Conservation (phyloP, 2,888 invertebrate genomes). For the Oegoconia quadripuncta region DNA sequence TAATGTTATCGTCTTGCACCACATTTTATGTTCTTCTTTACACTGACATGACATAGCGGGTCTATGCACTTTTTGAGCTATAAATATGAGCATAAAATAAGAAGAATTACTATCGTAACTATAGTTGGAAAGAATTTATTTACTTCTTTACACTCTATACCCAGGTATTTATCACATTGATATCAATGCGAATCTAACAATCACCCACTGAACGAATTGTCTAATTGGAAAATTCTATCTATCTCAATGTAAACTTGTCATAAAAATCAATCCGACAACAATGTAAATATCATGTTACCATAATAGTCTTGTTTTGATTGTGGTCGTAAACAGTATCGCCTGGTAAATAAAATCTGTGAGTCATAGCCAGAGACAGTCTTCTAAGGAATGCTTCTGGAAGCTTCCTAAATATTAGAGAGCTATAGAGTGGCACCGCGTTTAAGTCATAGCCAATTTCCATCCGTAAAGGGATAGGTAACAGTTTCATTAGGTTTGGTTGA, state of each 20-base stretch:
- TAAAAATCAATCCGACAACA: slow-evolving; percentile 2
- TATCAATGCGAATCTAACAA: too few species aligned
- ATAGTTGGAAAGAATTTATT: too few species aligned
- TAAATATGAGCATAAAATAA: too few species aligned
- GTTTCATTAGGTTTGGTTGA: slow-evolving; percentile 55
- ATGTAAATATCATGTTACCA: slow-evolving; percentile 51
- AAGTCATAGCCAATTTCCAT: slow-evolving; percentile 76
- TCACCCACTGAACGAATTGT: too few species aligned
- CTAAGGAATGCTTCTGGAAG: slow-evolving; percentile 74
- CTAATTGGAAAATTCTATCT: too few species aligned
- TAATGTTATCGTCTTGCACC: neutral
- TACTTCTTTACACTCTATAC: too few species aligned
- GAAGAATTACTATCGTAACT: too few species aligned
- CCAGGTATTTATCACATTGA: too few species aligned
- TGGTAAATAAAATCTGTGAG: slow-evolving; percentile 72
- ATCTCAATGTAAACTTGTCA: slow-evolving; percentile 17
- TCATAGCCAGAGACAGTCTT: slow-evolving; percentile 70
- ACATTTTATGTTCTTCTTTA: slow-evolving; percentile 1
- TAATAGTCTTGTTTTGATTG: slow-evolving; percentile 71
- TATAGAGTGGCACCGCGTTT: slow-evolving; percentile 70
- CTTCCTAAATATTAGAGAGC: slow-evolving; percentile 72
- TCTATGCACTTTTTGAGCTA: too few species aligned
- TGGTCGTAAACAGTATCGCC: slow-evolving; percentile 73
- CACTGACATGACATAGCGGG: slow-evolving; percentile 9
- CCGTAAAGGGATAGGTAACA: slow-evolving; percentile 68